Base-by-base conservation (phyloP, 2,113 vertebrate species). In the Tragelaphus strepsiceros region DNA sequence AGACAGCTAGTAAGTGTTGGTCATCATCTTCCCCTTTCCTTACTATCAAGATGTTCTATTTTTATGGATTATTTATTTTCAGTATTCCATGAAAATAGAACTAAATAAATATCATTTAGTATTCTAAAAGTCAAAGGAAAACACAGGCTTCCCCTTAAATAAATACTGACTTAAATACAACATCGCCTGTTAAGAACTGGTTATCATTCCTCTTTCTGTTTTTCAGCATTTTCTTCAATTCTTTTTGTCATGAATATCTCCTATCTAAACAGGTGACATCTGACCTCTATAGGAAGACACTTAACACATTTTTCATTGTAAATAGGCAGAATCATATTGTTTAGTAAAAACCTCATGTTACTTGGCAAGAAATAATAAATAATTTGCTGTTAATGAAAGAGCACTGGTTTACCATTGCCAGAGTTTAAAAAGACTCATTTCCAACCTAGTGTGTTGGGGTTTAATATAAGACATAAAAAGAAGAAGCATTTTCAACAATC, bases 351-450 rank as follows among this genome's bases (percentile, higher is more conserved):
- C 24, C 74, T 39, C 8, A 8, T 30, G 39, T 7, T 81, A 24
- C 14, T 82, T 92, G 64, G 16, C 35, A 96, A 96, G 39, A 95
- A 84, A 96, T 67, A 78, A 82, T 56, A 56, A 93, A 43, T 80
- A n/a, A 46, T 81, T 91, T 80, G 10, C n/a, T 93, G 58, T 58
- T 90, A 58, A 62, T 92, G 22, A 30, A 46, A 88, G 22, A 90
- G 7, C 84, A 39, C 0, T 90, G 14, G 32, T 94, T 32, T 74
- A 90, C 88, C 2, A 46, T 43, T 56, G 8, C 87, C 95, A 96
- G 78, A 67, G 58, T 98, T 98, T 98, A 53, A 93, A 97, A 98
- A 96, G 39, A 97, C 74, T 81, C 93, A 90, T 98, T 98, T 98
- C 97, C 93, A 95, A 53, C 77, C 5, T 8, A 97, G 77, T 98